Base-by-base conservation (phyloP, 2,888 invertebrate genomes). In the Julus scanicus region DNA sequence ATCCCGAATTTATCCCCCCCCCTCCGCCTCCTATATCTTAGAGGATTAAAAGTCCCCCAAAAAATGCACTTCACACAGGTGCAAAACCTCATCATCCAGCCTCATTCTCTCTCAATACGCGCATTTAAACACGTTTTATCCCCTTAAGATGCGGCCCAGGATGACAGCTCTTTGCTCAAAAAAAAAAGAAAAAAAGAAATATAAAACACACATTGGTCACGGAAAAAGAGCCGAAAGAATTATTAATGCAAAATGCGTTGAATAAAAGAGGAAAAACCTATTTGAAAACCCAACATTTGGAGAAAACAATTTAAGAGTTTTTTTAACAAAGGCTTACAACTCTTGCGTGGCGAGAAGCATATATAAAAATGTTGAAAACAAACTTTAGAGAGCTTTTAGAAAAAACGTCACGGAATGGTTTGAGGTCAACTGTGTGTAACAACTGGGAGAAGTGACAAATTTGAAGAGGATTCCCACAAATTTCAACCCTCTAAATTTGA, bases 31-130 rank as follows among this genome's bases (percentile, higher is more conserved):
- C 17, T n/a, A n/a, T 17, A 57, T 57, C 57, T 57, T 2, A 5
- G 57, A 57, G 57, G 57, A 57, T 57, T 57, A 57, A 57, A 57
- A 57, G n/a, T 57, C 57, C 57, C 57, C n/a, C 57, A 15, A 57
- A n/a, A 57, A 57, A 57, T 57, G 57, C 57, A 57, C 57, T 57
- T 57, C 57, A n/a, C 57, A 57, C 57, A 57, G 57, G 57, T 57
- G 57, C 57, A 57, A 57, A 57, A 57, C 57, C 57, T 57, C 57
- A 57, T 57, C 57, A 57, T 57, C 57, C 44, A 44, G 44, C 6
- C 44, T 44, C 44, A 44, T 44, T 44, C 44, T 44, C 44, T 44
- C 44, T 44, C 44, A 44, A 44, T 44, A 57, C n/a, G n/a, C 57
- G 57, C 44, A 44, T 44, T 44, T 44, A 44, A 44, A 57, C 57